These are phyloP conservation scores for Brachionus calyciflorus DNA, from an alignment of 1,140 invertebrate species.

Conservation along the genomic window DNA sequence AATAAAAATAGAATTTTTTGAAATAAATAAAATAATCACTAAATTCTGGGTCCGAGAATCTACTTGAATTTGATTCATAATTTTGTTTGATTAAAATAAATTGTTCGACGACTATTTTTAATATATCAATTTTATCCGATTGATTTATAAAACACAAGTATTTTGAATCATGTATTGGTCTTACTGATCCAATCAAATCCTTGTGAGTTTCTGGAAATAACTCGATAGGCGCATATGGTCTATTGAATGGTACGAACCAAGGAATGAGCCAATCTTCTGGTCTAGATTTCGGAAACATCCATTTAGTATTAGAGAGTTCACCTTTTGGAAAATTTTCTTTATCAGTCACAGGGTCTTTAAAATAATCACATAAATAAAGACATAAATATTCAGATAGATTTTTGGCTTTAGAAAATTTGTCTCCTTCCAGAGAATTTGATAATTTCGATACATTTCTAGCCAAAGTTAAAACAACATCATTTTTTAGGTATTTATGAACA, in stretches of 20 bases:
- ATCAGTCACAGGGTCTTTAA: not conserved
- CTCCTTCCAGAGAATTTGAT: too few species aligned
- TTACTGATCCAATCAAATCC: not conserved
- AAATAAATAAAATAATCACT: not conserved
- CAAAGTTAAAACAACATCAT: not conserved
- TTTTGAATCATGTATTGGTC: not conserved
- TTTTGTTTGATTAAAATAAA: not conserved
- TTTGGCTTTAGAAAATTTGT: too few species aligned
- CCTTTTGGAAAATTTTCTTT: not conserved
- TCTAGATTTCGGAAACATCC: too few species aligned
- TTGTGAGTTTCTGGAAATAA: not conserved
- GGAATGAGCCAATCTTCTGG: too few species aligned
- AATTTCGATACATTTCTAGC: not conserved
- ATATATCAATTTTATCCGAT: not conserved
- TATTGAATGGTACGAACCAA: not conserved
- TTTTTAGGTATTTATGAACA: not conserved
- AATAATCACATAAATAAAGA: conserved; percentile 19
- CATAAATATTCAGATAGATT: not conserved
- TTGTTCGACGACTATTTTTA: not conserved
- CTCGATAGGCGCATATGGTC: not conserved
- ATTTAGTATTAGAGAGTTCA: not conserved
- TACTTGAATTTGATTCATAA: not conserved
- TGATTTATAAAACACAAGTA: not conserved
- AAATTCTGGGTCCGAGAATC: not conserved
- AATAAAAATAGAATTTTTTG: not conserved